Percentiles rank a stretch among this genome's conserved stretches.
Evolutionary conservation across 1,140 invertebrate genomes (phyloP).

Genomic region (Chlorops oryzae): DNA sequence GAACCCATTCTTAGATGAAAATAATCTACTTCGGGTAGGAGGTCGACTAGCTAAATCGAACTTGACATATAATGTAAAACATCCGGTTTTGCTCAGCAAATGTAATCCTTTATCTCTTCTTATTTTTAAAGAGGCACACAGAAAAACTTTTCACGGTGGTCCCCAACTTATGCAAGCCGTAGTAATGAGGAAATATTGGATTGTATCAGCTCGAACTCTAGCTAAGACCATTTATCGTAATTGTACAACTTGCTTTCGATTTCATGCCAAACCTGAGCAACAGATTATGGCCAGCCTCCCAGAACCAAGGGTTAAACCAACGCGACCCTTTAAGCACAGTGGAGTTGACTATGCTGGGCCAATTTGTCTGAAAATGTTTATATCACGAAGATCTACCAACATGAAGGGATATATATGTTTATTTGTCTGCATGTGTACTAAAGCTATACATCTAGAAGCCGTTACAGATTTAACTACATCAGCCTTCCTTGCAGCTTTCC

Average conservation of each 20-base stretch:
- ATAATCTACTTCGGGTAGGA: too few relatives aligned
- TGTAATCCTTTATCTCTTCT: too few relatives aligned
- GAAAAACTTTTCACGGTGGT: too few relatives aligned
- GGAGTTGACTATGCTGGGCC: slow-evolving; percentile 16
- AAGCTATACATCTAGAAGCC: slow-evolving; percentile 33
- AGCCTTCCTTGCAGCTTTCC: slow-evolving; percentile 32
- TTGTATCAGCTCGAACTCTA: slow-evolving; percentile 1
- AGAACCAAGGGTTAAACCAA: background rate
- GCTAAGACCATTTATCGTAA: too few relatives aligned
- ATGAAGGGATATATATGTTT: slow-evolving; percentile 31
- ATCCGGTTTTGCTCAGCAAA: too few relatives aligned
- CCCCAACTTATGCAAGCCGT: background rate
- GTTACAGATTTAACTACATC: slow-evolving; percentile 28
- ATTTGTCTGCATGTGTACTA: slow-evolving; percentile 27
- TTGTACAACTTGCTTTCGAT: slow-evolving; percentile 7
- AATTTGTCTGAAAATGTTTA: slow-evolving; percentile 4
- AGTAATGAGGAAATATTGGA: background rate
- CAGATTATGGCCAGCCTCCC: slow-evolving; percentile 11
- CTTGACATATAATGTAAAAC: too few relatives aligned
- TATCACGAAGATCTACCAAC: slow-evolving; percentile 2
- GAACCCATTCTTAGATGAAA: too few relatives aligned
- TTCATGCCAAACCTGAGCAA: background rate
- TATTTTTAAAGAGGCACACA: too few relatives aligned
- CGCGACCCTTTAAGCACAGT: slow-evolving; percentile 1
- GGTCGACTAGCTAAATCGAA: too few relatives aligned